Evolutionary conservation across 2,113 vertebrate genomes (phyloP).

Genomic region (Indicator indicator): DNA sequence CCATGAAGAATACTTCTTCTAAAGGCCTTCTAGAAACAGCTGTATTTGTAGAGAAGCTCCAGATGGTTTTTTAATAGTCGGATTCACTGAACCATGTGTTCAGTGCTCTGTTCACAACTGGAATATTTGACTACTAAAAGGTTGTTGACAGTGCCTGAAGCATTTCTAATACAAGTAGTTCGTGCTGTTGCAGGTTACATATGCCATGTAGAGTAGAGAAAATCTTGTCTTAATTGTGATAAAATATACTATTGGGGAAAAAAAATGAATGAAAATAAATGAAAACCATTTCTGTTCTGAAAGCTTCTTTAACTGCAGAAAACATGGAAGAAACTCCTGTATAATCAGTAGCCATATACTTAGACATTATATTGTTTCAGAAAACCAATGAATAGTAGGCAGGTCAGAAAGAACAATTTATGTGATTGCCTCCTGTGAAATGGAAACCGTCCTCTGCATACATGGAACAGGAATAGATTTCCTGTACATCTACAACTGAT

Average conservation of each 20-base stretch:
- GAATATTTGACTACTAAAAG: not conserved
- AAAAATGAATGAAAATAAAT: not conserved
- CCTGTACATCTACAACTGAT: not conserved
- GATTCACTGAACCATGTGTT: too few species aligned
- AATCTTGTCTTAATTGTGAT: not conserved
- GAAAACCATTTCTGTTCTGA: not conserved
- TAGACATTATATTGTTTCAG: not conserved
- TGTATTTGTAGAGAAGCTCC: not conserved
- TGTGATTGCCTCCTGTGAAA: not conserved
- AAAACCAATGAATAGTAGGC: not conserved
- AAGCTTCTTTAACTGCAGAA: not conserved
- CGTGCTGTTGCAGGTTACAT: not conserved
- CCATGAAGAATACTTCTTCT: not conserved
- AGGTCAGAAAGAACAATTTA: not conserved
- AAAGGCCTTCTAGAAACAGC: not conserved
- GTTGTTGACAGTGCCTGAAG: not conserved
- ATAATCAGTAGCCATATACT: not conserved
- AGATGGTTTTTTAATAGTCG: not conserved
- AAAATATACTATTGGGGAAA: not conserved
- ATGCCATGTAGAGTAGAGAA: not conserved
- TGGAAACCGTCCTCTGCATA: rapidly evolving
- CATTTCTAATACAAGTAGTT: not conserved
- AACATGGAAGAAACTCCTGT: not conserved
- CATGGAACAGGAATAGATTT: not conserved
- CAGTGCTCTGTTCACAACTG: not conserved